Conservation (phyloP, 2,888 invertebrate genomes). For the Cistogaster globosa region DNA sequence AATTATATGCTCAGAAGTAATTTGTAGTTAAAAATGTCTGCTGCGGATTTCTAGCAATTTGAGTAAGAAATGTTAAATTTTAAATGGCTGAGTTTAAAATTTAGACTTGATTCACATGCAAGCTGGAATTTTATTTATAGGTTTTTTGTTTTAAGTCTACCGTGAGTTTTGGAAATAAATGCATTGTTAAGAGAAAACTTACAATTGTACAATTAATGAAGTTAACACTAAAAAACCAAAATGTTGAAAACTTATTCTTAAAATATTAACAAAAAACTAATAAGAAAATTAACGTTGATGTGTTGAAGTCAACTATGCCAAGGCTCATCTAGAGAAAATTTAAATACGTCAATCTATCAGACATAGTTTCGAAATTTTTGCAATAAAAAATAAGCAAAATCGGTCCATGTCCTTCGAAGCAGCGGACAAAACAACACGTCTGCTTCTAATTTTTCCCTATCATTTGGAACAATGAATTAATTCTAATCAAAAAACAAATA, state of each 20-base stretch:
- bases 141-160: background rate
- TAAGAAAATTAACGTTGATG: background rate
- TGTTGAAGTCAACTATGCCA: too few species aligned
- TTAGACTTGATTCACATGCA: conserved; percentile 46
- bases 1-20: conserved; percentile 64
- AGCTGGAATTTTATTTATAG: background rate
- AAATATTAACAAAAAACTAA: too few species aligned
- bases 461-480: too few species aligned
- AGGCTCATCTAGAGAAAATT: too few species aligned
- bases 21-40: conserved; percentile 51
- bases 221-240: conserved; percentile 32
- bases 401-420: too few species aligned
- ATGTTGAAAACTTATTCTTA: background rate
- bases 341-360: too few species aligned
- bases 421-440: too few species aligned
- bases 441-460: too few species aligned
- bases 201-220: too few species aligned
- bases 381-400: too few species aligned
- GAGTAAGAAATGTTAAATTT: background rate
- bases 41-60: conserved; percentile 26
- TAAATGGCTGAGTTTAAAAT: background rate
- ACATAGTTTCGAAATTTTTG: too few species aligned
- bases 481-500: too few species aligned
- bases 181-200: conserved; percentile 9
- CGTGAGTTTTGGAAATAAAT: conserved; percentile 13